These are phyloP conservation scores for Melanotus villosus DNA, from an alignment of 2,888 invertebrate genomes.

Conservation along the genomic window DNA sequence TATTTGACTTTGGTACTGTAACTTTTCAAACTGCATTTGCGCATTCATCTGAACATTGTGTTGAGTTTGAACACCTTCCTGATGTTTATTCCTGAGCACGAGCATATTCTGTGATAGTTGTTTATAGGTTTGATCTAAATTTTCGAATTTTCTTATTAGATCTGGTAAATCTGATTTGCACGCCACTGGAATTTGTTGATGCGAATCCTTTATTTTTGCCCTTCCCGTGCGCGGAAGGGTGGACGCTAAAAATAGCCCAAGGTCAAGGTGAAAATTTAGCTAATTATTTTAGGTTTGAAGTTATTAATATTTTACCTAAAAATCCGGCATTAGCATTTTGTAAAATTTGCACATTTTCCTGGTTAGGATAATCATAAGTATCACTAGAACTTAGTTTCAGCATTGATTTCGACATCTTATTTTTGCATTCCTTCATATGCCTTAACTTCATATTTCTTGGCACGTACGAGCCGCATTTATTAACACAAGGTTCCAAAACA, in stretches of 20 bases:
- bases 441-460: constrained; percentile 75
- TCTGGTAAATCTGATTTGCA: constrained; percentile 3
- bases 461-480: constrained; percentile 80
- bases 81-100: constrained; percentile 27
- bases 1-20: constrained; percentile 65
- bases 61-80: constrained; percentile 41
- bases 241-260: background rate
- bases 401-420: constrained; percentile 48
- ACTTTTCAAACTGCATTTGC: constrained; percentile 57
- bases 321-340: background rate
- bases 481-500: constrained; percentile 80
- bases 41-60: constrained; percentile 46
- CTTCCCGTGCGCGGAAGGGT: background rate
- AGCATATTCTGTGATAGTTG: constrained; percentile 30
- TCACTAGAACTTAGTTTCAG: constrained; percentile 4
- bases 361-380: background rate
- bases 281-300: background rate
- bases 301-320: background rate
- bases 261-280: too few species aligned
- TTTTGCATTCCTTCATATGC: constrained; percentile 71
- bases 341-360: background rate
- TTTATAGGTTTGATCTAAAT: constrained; percentile 30
- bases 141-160: background rate
- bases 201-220: background rate
- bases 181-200: background rate